These are phyloP conservation scores for Lophotriccus pileatus DNA, from an alignment of 2,797 vertebrate species.

Conservation along the genomic window DNA sequence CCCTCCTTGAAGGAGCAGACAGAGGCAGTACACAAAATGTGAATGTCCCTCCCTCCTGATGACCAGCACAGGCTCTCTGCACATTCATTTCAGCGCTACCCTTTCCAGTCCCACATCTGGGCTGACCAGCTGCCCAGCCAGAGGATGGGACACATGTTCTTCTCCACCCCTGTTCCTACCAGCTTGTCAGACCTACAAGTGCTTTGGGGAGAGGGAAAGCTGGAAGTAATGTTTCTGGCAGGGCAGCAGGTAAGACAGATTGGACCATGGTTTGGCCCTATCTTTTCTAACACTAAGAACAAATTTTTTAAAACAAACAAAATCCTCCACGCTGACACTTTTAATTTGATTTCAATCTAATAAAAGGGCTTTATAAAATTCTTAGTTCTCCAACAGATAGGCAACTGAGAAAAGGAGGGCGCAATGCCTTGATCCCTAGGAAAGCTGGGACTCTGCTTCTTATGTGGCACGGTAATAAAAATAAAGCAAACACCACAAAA, in stretches of 20 bases:
- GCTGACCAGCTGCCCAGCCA: neutral
- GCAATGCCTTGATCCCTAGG: neutral
- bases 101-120: neutral
- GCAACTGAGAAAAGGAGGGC: neutral
- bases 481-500: neutral
- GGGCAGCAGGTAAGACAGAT: neutral
- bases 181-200: neutral
- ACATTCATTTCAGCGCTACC: neutral
- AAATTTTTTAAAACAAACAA: neutral
- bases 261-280: neutral
- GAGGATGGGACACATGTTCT: neutral
- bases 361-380: neutral
- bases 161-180: neutral
- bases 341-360: neutral
- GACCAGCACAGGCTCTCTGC: neutral
- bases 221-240: neutral
- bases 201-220: neutral
- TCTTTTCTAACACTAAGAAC: neutral
- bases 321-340: neutral
- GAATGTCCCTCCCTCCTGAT: accelerated
- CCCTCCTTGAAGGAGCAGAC: neutral
- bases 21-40: neutral
- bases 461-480: neutral
- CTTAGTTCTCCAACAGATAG: neutral
- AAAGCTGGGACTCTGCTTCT: neutral